Percentiles rank a stretch among this genome's conserved stretches.
These are phyloP conservation scores for Hemiprocne comata DNA, from an alignment of 2,113 vertebrate genomes.

Conservation along the genomic window DNA sequence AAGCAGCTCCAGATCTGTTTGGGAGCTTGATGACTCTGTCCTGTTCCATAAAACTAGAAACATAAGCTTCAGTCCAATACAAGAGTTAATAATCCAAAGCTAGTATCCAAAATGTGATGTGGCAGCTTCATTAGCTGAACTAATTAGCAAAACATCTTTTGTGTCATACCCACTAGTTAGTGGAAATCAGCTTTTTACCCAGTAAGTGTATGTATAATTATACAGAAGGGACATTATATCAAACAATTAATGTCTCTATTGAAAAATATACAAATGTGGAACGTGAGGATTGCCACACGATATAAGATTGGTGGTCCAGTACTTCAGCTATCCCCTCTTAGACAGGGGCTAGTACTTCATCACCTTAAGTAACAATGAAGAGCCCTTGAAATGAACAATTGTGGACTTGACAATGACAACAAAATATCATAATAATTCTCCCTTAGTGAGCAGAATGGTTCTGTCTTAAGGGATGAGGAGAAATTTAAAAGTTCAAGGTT, in stretches of 20 bases:
- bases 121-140: not conserved
- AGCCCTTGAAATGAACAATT: not conserved
- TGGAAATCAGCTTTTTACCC: not conserved
- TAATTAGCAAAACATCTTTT: not conserved
- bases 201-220: not conserved
- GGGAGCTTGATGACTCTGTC: not conserved
- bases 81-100: not conserved
- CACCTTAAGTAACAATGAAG: not conserved
- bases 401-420: not conserved
- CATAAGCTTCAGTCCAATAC: not conserved
- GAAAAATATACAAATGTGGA: not conserved
- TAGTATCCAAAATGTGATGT: not conserved
- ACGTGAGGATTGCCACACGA: not conserved
- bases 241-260: not conserved
- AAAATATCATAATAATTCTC: not conserved
- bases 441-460: not conserved
- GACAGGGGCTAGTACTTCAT: not conserved
- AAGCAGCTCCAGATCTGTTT: not conserved
- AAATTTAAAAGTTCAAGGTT: not conserved
- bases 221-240: not conserved
- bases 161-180: not conserved
- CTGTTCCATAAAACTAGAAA: not conserved
- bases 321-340: not conserved
- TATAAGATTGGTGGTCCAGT: not conserved
- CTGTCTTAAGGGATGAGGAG: not conserved